Evolutionary conservation across 53 echinoderm and acorn worm species (phyloP), one percentile per base, ranked within the genome.

Genomic region (Luidia sarsii): DNA sequence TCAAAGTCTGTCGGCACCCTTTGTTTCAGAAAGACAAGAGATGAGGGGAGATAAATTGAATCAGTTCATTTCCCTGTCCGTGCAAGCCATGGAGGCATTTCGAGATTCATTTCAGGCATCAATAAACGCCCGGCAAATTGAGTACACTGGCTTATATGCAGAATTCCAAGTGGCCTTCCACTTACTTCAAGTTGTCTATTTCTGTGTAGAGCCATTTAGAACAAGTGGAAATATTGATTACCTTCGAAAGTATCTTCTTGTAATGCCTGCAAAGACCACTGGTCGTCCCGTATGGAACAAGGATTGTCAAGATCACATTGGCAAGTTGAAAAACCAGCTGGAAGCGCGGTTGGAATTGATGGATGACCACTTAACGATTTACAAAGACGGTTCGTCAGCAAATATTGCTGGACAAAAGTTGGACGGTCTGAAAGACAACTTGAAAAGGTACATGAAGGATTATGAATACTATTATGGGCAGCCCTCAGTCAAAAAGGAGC

Each of bases 341-440:
- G 57, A 83, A 3, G 28, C n/a, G 14, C 64, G 45, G 2, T 43
- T 88, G 13, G 38, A 67, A 9, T 3, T 48, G 23, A 83, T 88
- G 75, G 82, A 73, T 8, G 33, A 83, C 36, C 18, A 22, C 30
- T 31, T 71, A 3, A 88, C 83, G 2, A 65, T 57, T 29, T 86
- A 79, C 68, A 86, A 67, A 66, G 86, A 86, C 18, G 79, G 55
- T 31, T 86, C 86, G 8, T 53, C 52, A 46, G 46, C 67, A 13
- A 34, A 67, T 39, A 34, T 68, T 29, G 29, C 14, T 53, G 55
- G 34, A 64, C n/a, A 21, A 29, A 72, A 74, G 31, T 46, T 84
- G 33, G 67, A 86, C 7, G 51, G 37, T 16, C 31, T 52, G 30
- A 79, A 46, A 67, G 27, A 54, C 24, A 4, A 34, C 25, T 31